These are phyloP conservation scores for Macropus fuliginosus DNA, from an alignment of 2,797 vertebrate genomes.

Conservation along the genomic window DNA sequence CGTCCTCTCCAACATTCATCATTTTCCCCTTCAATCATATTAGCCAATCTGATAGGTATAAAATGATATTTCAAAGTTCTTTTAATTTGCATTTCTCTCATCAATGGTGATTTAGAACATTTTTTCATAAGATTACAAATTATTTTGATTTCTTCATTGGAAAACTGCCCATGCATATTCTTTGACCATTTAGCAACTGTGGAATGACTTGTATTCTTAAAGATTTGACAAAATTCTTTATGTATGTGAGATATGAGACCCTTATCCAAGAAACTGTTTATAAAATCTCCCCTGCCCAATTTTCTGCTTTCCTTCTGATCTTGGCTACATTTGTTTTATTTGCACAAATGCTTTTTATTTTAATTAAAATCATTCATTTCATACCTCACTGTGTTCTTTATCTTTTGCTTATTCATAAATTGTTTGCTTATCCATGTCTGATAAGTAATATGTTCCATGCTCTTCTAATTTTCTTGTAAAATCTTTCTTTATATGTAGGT, in stretches of 20 bases:
- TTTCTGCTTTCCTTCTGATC: background rate
- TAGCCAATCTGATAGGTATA: background rate
- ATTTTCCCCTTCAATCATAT: background rate
- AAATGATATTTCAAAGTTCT: background rate
- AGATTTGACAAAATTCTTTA: background rate
- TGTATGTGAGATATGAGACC: background rate
- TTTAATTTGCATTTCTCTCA: background rate
- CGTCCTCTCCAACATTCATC: background rate
- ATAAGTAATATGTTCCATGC: background rate
- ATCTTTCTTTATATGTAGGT: background rate
- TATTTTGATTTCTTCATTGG: background rate
- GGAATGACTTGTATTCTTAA: background rate
- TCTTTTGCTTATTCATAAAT: background rate
- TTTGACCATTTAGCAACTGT: background rate
- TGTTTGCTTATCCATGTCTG: background rate
- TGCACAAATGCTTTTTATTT: background rate
- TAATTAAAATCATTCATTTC: background rate
- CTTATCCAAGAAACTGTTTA: background rate
- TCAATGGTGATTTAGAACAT: background rate
- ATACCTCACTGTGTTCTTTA: background rate
- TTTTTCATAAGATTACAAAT: background rate
- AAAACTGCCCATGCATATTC: background rate
- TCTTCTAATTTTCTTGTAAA: background rate
- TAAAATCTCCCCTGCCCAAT: background rate
- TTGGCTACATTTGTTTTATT: background rate